phyloP scores from a whole-genome alignment of 2,888 invertebrate species.

The Dioctria linearis region DNA sequence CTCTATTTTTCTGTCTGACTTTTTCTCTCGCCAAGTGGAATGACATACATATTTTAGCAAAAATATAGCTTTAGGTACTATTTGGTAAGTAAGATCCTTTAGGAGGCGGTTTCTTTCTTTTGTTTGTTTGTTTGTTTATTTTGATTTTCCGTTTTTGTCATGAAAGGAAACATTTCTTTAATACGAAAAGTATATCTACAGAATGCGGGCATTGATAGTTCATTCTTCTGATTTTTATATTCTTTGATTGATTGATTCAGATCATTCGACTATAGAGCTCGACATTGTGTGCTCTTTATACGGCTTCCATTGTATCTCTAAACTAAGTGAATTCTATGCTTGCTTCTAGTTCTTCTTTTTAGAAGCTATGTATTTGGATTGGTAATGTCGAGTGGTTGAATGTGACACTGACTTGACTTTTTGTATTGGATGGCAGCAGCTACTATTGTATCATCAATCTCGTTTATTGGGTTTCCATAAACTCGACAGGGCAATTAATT shows the following conservation, averaged over 20 bases:
- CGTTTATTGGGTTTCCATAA: too few species aligned
- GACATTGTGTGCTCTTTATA: too few species aligned
- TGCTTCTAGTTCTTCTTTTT: too few species aligned
- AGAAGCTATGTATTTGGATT: too few species aligned
- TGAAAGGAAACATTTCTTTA: constrained; percentile 18
- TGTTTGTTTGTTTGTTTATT: constrained; percentile 2
- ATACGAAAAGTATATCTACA: background rate
- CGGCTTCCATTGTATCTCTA: too few species aligned
- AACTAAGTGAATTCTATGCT: too few species aligned
- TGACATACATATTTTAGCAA: background rate
- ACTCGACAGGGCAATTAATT: too few species aligned
- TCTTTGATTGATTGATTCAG: constrained; percentile 36
- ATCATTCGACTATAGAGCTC: too few species aligned
- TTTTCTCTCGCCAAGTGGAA: constrained; percentile 16
- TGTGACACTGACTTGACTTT: too few species aligned
- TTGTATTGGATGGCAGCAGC: too few species aligned
- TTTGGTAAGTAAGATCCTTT: background rate
- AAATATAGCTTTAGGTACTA: background rate
- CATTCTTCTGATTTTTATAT: constrained; percentile 18
- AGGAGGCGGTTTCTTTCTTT: background rate
- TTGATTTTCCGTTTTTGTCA: constrained; percentile 6
- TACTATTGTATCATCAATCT: too few species aligned
- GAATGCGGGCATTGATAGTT: background rate
- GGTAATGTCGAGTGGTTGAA: too few species aligned
- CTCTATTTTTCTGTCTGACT: constrained; percentile 32